Percentiles rank a stretch among this genome's conserved stretches.
These are phyloP conservation scores for Varanus komodoensis DNA, from an alignment of 2,113 vertebrate genomes.

Conservation along the genomic window DNA sequence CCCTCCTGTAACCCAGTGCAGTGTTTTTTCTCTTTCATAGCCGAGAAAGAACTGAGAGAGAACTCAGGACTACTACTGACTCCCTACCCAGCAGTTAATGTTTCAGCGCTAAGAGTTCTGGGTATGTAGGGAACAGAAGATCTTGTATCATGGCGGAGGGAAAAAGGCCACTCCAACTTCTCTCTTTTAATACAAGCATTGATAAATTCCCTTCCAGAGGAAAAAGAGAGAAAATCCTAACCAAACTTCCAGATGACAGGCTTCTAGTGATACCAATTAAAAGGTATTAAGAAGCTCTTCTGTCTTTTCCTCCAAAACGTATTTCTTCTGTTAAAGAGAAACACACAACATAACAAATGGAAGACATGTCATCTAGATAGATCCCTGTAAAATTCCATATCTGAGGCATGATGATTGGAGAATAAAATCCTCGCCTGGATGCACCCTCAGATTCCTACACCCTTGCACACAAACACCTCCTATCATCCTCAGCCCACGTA, in stretches of 20 bases:
- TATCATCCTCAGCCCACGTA: not conserved
- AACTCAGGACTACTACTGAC: not conserved
- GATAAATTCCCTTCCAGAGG: not conserved
- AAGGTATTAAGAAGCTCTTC: too few relatives aligned
- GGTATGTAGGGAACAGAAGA: not conserved
- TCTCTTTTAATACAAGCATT: not conserved
- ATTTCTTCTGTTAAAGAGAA: too few relatives aligned
- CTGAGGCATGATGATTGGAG: too few relatives aligned
- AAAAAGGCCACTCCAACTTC: not conserved
- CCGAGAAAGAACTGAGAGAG: not conserved
- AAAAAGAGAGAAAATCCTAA: not conserved
- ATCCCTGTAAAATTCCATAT: too few relatives aligned
- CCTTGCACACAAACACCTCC: rapidly evolving
- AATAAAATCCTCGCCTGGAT: not conserved
- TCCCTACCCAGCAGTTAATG: rapidly evolving
- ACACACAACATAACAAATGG: too few relatives aligned
- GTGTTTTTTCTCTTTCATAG: not conserved
- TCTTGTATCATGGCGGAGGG: not conserved
- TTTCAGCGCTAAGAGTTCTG: not conserved
- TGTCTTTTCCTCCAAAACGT: too few relatives aligned
- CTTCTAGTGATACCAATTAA: too few relatives aligned
- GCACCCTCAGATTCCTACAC: not conserved
- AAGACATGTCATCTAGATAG: too few relatives aligned
- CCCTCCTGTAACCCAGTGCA: rapidly evolving
- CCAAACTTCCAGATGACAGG: not conserved